Conservation (phyloP, 2,888 invertebrate species). For the Acronicta alni region DNA sequence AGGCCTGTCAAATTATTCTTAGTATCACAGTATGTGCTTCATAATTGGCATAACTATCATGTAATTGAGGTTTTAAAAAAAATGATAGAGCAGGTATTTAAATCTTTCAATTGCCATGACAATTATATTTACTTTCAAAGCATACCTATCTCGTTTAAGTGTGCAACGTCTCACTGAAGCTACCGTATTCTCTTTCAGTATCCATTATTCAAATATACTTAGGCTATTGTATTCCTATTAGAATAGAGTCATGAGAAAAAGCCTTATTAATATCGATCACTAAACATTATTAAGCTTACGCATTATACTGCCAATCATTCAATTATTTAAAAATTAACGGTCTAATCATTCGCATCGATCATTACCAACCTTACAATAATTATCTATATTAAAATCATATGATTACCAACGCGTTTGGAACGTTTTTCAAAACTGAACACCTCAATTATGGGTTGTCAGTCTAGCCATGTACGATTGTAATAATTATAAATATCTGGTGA, state of each 20-base stretch:
- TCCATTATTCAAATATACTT: slow-evolving; percentile 31
- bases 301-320: slow-evolving; percentile 52
- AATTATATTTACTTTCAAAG: too few species aligned
- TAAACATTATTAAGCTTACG: slow-evolving; percentile 27
- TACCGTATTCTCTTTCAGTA: slow-evolving; percentile 6
- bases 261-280: slow-evolving; percentile 40
- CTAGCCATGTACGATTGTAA: slow-evolving; percentile 57
- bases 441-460: slow-evolving; percentile 55
- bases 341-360: slow-evolving; percentile 35
- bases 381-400: slow-evolving; percentile 35
- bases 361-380: slow-evolving; percentile 48
- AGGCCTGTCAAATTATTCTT: too few species aligned
- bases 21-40: too few species aligned
- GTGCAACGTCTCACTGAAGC: not conserved
- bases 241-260: slow-evolving; percentile 45
- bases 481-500: slow-evolving; percentile 49
- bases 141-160: too few species aligned
- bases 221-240: slow-evolving; percentile 32
- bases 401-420: slow-evolving; percentile 42
- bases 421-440: slow-evolving; percentile 52
- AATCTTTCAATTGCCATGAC: too few species aligned
- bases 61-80: too few species aligned
- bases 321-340: slow-evolving; percentile 52
- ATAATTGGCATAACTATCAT: too few species aligned
- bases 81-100: too few species aligned